These are phyloP conservation scores for Tachystola acroxantha DNA, from an alignment of 2,888 invertebrate genomes.

Conservation along the genomic window DNA sequence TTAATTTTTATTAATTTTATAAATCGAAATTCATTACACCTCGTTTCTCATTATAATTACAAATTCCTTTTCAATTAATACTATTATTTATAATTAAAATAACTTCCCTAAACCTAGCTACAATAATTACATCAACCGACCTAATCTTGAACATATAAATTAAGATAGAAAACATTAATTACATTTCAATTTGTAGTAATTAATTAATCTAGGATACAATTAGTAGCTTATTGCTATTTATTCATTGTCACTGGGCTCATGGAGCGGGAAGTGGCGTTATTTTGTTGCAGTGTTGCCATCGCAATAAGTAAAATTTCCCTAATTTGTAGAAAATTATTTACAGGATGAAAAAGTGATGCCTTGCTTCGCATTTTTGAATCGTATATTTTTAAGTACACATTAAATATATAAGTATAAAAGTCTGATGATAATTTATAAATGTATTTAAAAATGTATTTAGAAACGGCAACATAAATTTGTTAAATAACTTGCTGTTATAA, in stretches of 20 bases:
- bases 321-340: no score
- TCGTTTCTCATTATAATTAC: conserved; percentile 67
- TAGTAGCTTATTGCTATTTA: conserved; percentile 58
- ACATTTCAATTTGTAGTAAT: conserved; percentile 42
- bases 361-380: neutral
- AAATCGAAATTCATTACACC: conserved; percentile 76
- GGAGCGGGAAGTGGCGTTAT: conserved; percentile 25
- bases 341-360: no score
- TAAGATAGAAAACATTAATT: conserved; percentile 51
- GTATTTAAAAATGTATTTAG: no score
- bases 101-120: conserved; percentile 55
- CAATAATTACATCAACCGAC: conserved; percentile 61
- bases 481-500: no score
- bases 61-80: conserved; percentile 71
- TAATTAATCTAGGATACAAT: conserved; percentile 17
- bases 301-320: conserved; percentile 22
- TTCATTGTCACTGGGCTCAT: conserved; percentile 30
- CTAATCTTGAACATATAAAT: conserved; percentile 64
- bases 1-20: conserved; percentile 77
- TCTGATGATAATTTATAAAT: no score
- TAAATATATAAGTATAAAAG: no score
- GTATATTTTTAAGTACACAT: no score
- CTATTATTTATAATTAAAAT: conserved; percentile 62
- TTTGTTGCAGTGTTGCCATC: conserved; percentile 33
- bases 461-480: no score